Percentiles rank a stretch among this genome's conserved stretches.
These are phyloP conservation scores for Corythaeola cristata DNA, from an alignment of 2,113 vertebrate species.

Conservation along the genomic window DNA sequence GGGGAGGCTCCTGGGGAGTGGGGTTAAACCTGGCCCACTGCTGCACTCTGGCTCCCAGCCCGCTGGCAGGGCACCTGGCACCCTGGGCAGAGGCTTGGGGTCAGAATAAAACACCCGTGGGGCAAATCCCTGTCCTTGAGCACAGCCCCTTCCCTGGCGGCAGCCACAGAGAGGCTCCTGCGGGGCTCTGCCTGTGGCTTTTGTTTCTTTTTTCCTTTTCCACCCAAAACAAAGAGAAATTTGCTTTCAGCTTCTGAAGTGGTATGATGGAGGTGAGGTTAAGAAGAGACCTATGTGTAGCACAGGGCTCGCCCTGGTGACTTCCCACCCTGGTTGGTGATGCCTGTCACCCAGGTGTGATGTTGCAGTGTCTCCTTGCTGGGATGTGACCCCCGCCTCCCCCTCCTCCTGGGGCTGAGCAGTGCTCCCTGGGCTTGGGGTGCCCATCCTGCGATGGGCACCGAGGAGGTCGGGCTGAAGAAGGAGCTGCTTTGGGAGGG, in stretches of 20 bases:
- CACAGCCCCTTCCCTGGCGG: accelerated
- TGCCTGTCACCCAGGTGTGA: not conserved
- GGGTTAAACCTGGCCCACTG: not conserved
- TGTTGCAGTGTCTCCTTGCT: not conserved
- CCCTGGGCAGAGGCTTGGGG: accelerated
- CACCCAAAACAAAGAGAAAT: not conserved
- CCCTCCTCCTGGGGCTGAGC: not conserved
- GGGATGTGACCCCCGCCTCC: not conserved
- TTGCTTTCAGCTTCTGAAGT: not conserved
- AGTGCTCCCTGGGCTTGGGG: accelerated
- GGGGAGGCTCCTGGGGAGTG: not conserved
- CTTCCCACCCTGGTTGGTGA: not conserved
- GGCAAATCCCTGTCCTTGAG: not conserved
- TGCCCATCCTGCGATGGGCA: not conserved
- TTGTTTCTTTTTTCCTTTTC: not conserved
- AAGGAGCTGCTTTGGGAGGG: not conserved
- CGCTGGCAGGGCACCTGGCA: accelerated
- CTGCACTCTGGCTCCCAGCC: not conserved
- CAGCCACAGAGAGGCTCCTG: not conserved
- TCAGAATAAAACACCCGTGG: not conserved
- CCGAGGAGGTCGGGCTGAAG: not conserved
- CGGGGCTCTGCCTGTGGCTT: not conserved
- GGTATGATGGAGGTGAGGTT: not conserved
- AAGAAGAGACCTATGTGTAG: not conserved
- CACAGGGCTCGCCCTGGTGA: not conserved